Conservation (phyloP, 2,888 invertebrate genomes). For the Drosophila sordidapex region DNA sequence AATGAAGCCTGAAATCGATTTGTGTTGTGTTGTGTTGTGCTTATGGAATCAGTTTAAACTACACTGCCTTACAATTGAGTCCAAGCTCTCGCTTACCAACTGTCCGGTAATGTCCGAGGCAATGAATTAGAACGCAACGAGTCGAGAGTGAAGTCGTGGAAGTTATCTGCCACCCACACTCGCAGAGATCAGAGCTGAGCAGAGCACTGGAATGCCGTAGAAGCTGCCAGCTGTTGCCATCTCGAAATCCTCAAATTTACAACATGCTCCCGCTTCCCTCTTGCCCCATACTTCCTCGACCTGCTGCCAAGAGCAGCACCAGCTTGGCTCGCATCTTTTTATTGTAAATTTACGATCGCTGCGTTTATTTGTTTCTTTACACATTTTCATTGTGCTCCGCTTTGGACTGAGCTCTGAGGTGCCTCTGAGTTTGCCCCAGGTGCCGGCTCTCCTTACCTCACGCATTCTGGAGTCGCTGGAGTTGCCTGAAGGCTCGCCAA, state of each 20-base stretch:
- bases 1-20: constrained; percentile 83
- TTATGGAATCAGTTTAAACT: constrained; percentile 28
- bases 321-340: constrained; percentile 40
- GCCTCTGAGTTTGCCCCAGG: constrained; percentile 35
- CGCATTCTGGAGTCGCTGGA: constrained; percentile 26
- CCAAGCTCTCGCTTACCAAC: background rate
- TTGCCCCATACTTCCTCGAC: background rate
- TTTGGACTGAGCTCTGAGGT: background rate
- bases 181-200: background rate
- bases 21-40: constrained; percentile 17
- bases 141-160: background rate
- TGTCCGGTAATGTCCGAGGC: constrained; percentile 49
- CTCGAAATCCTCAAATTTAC: constrained; percentile 77
- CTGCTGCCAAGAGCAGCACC: background rate
- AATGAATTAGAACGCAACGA: constrained; percentile 58
- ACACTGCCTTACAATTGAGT: constrained; percentile 16
- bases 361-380: constrained; percentile 55
- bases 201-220: constrained; percentile 18
- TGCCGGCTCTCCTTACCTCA: constrained; percentile 49
- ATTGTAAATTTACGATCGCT: constrained; percentile 72
- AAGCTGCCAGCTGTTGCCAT: constrained; percentile 67
- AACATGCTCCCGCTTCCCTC: constrained; percentile 24
- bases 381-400: constrained; percentile 49
- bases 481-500: constrained; percentile 47
- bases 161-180: constrained; percentile 40